These are phyloP conservation scores for Paramormyrops hopkinsi DNA, from an alignment of 2,797 vertebrate species.

Conservation along the genomic window DNA sequence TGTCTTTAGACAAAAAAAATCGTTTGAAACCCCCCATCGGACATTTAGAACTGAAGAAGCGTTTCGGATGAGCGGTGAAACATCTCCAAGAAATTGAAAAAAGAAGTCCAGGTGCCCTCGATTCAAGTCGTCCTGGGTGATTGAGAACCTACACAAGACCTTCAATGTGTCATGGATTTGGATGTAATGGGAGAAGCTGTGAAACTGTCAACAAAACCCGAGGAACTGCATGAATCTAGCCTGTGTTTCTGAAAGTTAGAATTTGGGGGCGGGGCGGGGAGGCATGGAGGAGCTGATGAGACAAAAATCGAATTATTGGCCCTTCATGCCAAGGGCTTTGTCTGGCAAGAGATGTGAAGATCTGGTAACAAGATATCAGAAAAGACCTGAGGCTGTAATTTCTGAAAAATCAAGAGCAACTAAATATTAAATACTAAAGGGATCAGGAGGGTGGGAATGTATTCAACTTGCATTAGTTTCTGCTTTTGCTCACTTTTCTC, in stretches of 20 bases:
- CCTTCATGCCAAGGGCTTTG: not conserved
- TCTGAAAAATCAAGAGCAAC: conserved; percentile 1
- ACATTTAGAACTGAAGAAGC: not conserved
- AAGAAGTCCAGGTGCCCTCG: not conserved
- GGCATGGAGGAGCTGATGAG: not conserved
- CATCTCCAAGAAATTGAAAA: not conserved
- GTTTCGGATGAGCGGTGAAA: not conserved
- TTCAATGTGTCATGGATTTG: not conserved
- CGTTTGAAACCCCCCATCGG: not conserved
- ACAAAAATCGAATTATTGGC: not conserved
- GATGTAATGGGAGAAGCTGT: not conserved
- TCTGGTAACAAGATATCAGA: not conserved
- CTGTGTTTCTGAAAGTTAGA: not conserved
- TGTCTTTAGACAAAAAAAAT: too few relatives aligned
- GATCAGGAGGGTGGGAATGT: not conserved
- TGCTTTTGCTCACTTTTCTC: not conserved
- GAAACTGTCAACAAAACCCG: not conserved
- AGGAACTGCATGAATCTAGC: not conserved
- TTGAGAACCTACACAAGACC: not conserved
- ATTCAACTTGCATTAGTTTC: not conserved
- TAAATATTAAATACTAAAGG: not conserved
- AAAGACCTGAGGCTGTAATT: conserved; percentile 1
- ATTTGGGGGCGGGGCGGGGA: not conserved
- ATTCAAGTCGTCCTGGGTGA: not conserved
- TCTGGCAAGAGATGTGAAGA: not conserved